Evolutionary conservation across 2,888 invertebrate species (phyloP).

Genomic region (Nymphalis urticae): DNA sequence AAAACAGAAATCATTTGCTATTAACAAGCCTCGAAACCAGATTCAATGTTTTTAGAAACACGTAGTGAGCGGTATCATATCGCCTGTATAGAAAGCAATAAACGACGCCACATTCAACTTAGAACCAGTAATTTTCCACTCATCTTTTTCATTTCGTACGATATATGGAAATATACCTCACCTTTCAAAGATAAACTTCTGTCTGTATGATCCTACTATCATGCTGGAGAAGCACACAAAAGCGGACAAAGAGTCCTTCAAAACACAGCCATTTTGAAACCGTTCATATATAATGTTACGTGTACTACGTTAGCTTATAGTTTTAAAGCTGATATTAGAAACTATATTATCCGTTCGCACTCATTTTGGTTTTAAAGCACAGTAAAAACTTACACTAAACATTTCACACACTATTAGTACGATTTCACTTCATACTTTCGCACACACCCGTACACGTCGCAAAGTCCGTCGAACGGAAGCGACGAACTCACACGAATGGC

Average conservation of each 20-base stretch:
- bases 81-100: slow-evolving; percentile 75
- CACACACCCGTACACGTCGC: slow-evolving; percentile 80
- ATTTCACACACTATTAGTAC: slow-evolving; percentile 79
- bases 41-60: slow-evolving; percentile 66
- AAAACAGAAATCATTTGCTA: slow-evolving; percentile 13
- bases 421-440: slow-evolving; percentile 81
- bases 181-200: slow-evolving; percentile 84
- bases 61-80: slow-evolving; percentile 71
- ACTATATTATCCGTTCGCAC: slow-evolving; percentile 75
- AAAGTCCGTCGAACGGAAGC: slow-evolving; percentile 70
- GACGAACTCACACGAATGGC: slow-evolving; percentile 68
- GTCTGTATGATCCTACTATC: slow-evolving; percentile 84
- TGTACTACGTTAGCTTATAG: slow-evolving; percentile 65
- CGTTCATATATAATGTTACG: slow-evolving; percentile 77
- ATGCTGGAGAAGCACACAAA: slow-evolving; percentile 85
- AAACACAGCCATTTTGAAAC: slow-evolving; percentile 88
- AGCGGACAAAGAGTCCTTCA: slow-evolving; percentile 85
- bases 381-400: slow-evolving; percentile 78
- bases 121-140: slow-evolving; percentile 75
- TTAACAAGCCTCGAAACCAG: slow-evolving; percentile 17
- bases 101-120: slow-evolving; percentile 64
- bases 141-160: slow-evolving; percentile 48
- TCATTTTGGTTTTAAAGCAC: slow-evolving; percentile 77
- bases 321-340: slow-evolving; percentile 54
- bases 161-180: slow-evolving; percentile 67